phyloP scores from a whole-genome alignment of 2,797 vertebrate genomes.

The Esox lucius region DNA sequence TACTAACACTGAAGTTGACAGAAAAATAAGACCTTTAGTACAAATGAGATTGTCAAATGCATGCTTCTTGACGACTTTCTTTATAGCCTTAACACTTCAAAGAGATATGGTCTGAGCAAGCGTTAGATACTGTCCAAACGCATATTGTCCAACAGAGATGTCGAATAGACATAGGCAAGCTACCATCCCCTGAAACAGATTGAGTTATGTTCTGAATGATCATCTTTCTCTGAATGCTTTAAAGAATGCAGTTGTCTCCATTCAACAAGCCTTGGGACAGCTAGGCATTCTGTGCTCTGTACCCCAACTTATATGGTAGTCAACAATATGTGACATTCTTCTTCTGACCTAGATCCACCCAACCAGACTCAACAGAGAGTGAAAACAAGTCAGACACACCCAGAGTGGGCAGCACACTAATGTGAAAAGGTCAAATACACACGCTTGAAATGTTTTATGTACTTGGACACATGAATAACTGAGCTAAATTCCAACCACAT shows the following conservation, averaged over 20 bases:
- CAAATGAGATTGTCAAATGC: neutral
- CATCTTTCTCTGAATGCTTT: too few species aligned
- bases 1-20: neutral
- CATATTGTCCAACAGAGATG: neutral
- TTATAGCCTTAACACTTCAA: neutral
- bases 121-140: neutral
- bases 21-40: neutral
- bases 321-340: neutral
- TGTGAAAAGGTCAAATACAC: neutral
- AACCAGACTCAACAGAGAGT: neutral
- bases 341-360: too few species aligned
- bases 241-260: too few species aligned
- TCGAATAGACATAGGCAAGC: neutral
- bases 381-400: neutral
- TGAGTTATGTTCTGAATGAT: neutral
- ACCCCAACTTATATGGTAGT: neutral
- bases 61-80: neutral
- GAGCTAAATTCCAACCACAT: too few species aligned
- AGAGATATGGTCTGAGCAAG: neutral
- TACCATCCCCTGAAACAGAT: neutral
- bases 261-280: too few species aligned
- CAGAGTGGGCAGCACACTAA: neutral
- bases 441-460: neutral
- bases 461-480: too few species aligned
- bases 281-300: neutral